Conservation (phyloP, 1,140 invertebrate genomes). For the Macrotrachela quadricornifera region DNA sequence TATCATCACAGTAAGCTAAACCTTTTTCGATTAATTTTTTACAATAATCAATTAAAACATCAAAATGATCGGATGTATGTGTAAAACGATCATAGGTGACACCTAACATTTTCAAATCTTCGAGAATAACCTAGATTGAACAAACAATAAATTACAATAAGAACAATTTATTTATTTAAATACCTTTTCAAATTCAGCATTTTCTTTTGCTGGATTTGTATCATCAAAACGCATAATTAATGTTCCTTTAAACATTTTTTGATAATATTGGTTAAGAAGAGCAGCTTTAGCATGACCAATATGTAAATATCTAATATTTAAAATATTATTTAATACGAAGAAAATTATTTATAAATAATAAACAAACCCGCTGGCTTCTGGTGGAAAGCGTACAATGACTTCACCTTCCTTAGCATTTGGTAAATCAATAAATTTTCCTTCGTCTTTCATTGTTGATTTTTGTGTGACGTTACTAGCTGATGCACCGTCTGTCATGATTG, state of each 20-base stretch:
- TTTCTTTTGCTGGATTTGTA: conserved; percentile 96
- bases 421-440: conserved; percentile 87
- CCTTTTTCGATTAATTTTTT: conserved; percentile 63
- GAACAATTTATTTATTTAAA: too few species aligned
- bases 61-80: conserved; percentile 91
- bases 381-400: conserved; percentile 81
- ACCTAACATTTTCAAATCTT: conserved; percentile 71
- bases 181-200: conserved; percentile 82
- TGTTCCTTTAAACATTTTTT: conserved; percentile 70
- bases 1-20: conserved; percentile 88
- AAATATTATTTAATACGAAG: background rate
- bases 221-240: conserved; percentile 98
- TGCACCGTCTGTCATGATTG: too few species aligned
- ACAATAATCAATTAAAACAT: conserved; percentile 63
- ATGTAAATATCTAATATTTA: conserved; percentile 53
- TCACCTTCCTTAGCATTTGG: conserved; percentile 85
- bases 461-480: too few species aligned
- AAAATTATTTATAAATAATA: conserved; percentile 5
- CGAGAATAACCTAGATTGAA: conserved; percentile 57
- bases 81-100: conserved; percentile 79
- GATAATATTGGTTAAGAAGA: conserved; percentile 88
- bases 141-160: background rate
- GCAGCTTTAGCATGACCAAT: conserved; percentile 98
- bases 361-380: conserved; percentile 79
- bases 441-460: too few species aligned